These are phyloP conservation scores for Apis dorsata DNA, from an alignment of 1,140 invertebrate genomes.

Conservation along the genomic window DNA sequence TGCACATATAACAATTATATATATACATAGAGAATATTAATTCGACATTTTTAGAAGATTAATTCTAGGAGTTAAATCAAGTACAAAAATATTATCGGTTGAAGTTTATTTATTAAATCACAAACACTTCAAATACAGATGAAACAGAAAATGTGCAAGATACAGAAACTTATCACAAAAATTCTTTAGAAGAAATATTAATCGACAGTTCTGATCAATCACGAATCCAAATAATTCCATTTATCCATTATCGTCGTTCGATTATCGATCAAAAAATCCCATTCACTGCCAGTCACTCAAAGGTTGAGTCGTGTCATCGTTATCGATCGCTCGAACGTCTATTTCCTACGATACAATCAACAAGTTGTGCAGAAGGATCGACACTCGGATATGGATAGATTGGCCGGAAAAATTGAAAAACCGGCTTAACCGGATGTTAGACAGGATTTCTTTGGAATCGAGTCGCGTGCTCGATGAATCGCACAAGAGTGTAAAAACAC, in stretches of 20 bases:
- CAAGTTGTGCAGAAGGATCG: constrained; percentile 21
- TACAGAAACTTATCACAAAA: neutral
- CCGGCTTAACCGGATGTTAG: constrained; percentile 48
- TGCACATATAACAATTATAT: too few relatives aligned
- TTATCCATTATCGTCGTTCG: too few relatives aligned
- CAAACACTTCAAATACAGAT: too few relatives aligned
- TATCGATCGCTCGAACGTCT: constrained; percentile 2
- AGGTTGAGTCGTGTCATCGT: neutral
- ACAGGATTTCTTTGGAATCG: constrained; percentile 8
- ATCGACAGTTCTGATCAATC: neutral
- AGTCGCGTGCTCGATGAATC: constrained; percentile 17
- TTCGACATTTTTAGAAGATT: too few relatives aligned
- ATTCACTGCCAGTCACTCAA: neutral
- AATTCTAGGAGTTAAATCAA: too few relatives aligned
- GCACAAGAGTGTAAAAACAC: constrained; percentile 33
- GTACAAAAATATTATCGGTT: too few relatives aligned
- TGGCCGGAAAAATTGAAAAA: constrained; percentile 45
- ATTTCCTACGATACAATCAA: constrained; percentile 25
- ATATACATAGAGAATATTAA: too few relatives aligned
- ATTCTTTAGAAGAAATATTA: too few relatives aligned
- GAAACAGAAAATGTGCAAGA: too few relatives aligned
- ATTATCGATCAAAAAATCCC: neutral
- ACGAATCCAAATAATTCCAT: neutral
- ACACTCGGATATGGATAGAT: constrained; percentile 30
- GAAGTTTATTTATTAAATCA: too few relatives aligned